Conservation (phyloP, 2,113 vertebrate species). For the Campylomormyrus numenius region DNA sequence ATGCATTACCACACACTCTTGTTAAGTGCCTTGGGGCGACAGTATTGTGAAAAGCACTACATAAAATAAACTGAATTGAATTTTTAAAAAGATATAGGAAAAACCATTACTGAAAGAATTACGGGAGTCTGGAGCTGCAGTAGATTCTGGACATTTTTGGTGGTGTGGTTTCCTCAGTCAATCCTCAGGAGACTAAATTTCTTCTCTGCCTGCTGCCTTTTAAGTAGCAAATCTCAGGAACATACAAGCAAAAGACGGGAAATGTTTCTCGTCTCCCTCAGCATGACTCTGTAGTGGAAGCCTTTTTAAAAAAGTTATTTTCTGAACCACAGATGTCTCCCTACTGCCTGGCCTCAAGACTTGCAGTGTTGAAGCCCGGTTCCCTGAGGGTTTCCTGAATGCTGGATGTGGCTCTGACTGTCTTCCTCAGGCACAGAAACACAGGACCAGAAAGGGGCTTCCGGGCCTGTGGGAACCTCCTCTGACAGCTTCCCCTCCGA, state of each 20-base stretch:
- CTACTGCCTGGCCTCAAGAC: neutral
- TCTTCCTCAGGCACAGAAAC: neutral
- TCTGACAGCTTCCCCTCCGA: neutral
- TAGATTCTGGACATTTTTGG: neutral
- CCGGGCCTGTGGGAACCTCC: neutral
- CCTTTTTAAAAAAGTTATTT: neutral
- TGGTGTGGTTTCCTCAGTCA: neutral
- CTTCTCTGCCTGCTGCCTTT: neutral
- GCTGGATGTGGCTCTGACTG: neutral
- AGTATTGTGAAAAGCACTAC: neutral
- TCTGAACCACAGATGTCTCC: neutral
- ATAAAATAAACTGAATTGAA: neutral
- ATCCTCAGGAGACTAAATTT: neutral
- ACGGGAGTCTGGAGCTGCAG: neutral
- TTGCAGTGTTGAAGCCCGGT: neutral
- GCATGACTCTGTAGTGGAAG: neutral
- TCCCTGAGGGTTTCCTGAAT: neutral
- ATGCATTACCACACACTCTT: neutral
- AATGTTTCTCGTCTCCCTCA: neutral
- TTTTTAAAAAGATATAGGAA: neutral
- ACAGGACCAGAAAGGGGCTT: neutral
- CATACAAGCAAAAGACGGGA: neutral
- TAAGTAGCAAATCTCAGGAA: neutral
- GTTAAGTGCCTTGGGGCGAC: neutral
- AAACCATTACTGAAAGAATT: neutral